Evolutionary conservation across 2,888 invertebrate species (phyloP).

Genomic region (Bellardia pandia): DNA sequence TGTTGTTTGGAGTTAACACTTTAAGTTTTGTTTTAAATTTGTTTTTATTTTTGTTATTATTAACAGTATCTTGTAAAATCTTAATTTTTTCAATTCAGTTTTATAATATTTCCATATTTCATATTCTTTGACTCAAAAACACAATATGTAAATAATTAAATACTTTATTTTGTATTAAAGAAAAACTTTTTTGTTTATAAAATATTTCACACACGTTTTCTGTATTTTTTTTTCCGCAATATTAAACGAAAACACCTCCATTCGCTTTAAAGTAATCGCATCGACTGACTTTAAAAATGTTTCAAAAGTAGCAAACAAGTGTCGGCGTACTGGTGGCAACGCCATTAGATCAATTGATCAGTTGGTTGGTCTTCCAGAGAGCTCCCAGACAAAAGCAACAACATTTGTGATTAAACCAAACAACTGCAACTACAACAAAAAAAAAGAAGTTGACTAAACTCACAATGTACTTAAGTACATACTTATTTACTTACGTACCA

Average conservation of each 20-base stretch:
- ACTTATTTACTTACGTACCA: neutral
- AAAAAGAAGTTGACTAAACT: constrained; percentile 71
- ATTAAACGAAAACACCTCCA: constrained; percentile 81
- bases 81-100: constrained; percentile 3
- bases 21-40: no score
- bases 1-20: no score
- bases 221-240: constrained; percentile 69
- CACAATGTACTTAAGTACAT: constrained; percentile 24
- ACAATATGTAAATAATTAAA: neutral
- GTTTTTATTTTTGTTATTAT: no score
- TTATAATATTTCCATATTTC: constrained; percentile 9
- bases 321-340: constrained; percentile 76
- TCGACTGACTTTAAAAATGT: constrained; percentile 83
- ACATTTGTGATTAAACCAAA: constrained; percentile 27
- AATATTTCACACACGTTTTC: constrained; percentile 74
- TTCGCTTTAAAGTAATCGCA: constrained; percentile 84
- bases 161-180: constrained; percentile 44
- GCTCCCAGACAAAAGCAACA: constrained; percentile 51
- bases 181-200: constrained; percentile 44
- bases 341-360: constrained; percentile 48
- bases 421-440: constrained; percentile 30
- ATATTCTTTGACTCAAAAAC: neutral
- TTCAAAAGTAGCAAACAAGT: constrained; percentile 80
- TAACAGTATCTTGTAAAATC: no score
- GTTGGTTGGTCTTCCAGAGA: constrained; percentile 45